Percentiles rank a stretch among this genome's conserved stretches.
Evolutionary conservation across 2,888 invertebrate species (phyloP).

Genomic region (Enchytraeus crypticus): DNA sequence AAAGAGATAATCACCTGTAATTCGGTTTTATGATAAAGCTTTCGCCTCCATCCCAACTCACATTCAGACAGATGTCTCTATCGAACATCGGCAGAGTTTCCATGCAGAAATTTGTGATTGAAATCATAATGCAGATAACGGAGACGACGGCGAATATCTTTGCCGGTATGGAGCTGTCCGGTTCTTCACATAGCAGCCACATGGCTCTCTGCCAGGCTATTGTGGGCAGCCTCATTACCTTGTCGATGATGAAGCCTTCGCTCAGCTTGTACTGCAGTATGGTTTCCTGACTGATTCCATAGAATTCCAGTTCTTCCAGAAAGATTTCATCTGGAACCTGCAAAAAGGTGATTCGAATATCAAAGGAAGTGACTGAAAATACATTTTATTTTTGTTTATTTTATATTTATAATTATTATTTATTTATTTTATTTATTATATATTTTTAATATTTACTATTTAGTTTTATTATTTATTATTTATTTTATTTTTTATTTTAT

Average conservation of each 20-base stretch:
- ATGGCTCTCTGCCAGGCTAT: conserved; percentile 32
- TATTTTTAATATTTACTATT: too few relatives aligned
- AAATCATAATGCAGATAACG: conserved; percentile 48
- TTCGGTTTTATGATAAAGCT: too few relatives aligned
- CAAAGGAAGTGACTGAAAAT: too few relatives aligned
- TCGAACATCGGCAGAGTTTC: conserved; percentile 50
- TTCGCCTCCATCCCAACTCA: neutral
- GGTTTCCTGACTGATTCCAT: conserved; percentile 47
- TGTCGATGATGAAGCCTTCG: conserved; percentile 47
- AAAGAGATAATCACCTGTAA: too few relatives aligned
- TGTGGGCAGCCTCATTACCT: conserved; percentile 37
- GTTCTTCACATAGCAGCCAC: conserved; percentile 50
- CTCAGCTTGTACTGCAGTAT: conserved; percentile 44
- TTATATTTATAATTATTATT: too few relatives aligned
- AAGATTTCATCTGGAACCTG: conserved; percentile 51
- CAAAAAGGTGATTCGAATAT: conserved; percentile 48
- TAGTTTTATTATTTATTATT: too few relatives aligned
- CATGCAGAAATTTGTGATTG: conserved; percentile 50
- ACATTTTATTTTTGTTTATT: too few relatives aligned
- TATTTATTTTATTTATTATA: too few relatives aligned
- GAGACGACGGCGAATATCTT: conserved; percentile 48
- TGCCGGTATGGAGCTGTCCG: conserved; percentile 47
- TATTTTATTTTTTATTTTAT: too few relatives aligned
- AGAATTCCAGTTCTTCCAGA: conserved; percentile 50
- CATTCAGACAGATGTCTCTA: conserved; percentile 32